These are phyloP conservation scores for Columba janthina DNA, from an alignment of 2,113 vertebrate genomes.

Conservation along the genomic window DNA sequence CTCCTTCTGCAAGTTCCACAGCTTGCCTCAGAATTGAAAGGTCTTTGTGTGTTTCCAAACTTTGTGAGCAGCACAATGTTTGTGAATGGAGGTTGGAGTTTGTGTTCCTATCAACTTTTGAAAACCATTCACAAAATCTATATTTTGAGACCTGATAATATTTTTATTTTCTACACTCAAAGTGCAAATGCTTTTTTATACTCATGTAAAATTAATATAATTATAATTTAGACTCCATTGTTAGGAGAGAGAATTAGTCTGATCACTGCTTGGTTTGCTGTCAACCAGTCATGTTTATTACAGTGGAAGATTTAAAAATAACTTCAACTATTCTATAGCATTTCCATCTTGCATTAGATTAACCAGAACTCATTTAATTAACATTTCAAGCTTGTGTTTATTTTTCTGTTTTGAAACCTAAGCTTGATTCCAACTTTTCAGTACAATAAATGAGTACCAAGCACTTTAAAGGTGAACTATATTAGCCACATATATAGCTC, in stretches of 20 bases:
- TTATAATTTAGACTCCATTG: not conserved
- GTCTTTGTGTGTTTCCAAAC: not conserved
- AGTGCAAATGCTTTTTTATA: not conserved
- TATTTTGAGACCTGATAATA: not conserved
- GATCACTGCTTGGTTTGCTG: not conserved
- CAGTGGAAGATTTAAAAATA: not conserved
- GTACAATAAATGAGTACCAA: not conserved
- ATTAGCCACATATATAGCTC: constrained; percentile 19
- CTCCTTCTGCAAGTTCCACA: not conserved
- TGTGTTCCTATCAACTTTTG: not conserved
- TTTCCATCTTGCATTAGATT: not conserved
- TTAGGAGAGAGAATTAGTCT: not conserved
- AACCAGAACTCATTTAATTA: not conserved
- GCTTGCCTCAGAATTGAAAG: not conserved
- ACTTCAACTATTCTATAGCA: not conserved
- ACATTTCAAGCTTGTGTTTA: not conserved
- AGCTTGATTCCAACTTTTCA: not conserved
- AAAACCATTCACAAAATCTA: not conserved
- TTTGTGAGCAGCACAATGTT: not conserved
- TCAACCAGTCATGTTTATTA: not conserved
- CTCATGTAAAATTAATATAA: not conserved
- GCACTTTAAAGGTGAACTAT: not conserved
- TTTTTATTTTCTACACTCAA: not conserved
- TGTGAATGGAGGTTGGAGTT: not conserved
- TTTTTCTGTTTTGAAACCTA: not conserved